Conservation (phyloP, 2,113 vertebrate species). For the Melanerpes formicivorus region DNA sequence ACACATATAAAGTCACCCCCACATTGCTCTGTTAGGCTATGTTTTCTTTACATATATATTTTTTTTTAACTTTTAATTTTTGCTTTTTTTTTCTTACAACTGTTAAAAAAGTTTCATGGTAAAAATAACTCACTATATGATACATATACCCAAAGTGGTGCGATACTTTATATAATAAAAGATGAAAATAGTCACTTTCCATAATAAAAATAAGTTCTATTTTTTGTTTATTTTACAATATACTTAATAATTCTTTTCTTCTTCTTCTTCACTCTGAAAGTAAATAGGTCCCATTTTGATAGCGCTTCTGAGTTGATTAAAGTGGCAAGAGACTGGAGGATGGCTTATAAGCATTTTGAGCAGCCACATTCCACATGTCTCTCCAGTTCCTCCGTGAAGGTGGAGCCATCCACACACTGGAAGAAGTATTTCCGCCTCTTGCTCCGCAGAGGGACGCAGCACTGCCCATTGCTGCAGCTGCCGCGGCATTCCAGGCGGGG, state of each 20-base stretch:
- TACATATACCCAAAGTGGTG: conserved; percentile 86
- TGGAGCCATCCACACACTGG: conserved; percentile 90
- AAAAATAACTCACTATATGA: conserved; percentile 95
- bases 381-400: conserved; percentile 93
- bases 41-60: conserved; percentile 63
- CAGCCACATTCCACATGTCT: conserved; percentile 92
- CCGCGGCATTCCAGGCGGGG: conserved; percentile 86
- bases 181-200: conserved; percentile 93
- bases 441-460: conserved; percentile 89
- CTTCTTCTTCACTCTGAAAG: conserved; percentile 79
- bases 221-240: conserved; percentile 99
- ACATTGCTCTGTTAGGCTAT: conserved; percentile 56
- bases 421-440: conserved; percentile 91
- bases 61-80: conserved; percentile 67
- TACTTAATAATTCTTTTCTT: conserved; percentile 88
- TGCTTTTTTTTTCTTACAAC: conserved; percentile 76
- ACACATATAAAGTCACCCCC: conserved; percentile 28
- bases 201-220: conserved; percentile 99
- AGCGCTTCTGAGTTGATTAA: conserved; percentile 65
- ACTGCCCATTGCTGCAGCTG: conserved; percentile 82
- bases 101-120: conserved; percentile 85
- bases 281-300: conserved; percentile 73
- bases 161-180: conserved; percentile 90
- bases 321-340: conserved; percentile 6
- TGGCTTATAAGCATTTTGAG: conserved; percentile 81